Evolutionary conservation across 2,113 vertebrate genomes (phyloP).

Genomic region (Boulengerochromis microlepis): DNA sequence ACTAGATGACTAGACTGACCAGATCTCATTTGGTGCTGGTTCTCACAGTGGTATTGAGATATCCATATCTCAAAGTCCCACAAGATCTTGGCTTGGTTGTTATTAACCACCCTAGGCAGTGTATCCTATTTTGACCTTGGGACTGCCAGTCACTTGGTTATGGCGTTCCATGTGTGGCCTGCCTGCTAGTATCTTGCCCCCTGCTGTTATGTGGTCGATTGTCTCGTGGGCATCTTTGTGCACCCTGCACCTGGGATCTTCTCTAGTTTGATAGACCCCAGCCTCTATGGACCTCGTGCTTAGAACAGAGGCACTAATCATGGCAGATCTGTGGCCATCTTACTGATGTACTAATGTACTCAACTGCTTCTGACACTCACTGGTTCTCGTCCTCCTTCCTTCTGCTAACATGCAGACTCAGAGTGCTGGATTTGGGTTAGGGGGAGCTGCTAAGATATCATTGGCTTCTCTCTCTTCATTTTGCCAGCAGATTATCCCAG

Average conservation of each 20-base stretch:
- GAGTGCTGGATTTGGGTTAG: neutral
- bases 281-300: neutral
- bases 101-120: neutral
- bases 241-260: neutral
- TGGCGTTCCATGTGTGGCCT: neutral
- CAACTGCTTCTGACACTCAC: neutral
- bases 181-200: fast-evolving
- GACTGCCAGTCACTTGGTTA: neutral
- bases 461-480: fast-evolving
- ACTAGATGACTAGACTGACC: neutral
- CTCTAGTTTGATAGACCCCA: fast-evolving
- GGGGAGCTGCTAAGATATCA: neutral
- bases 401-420: neutral
- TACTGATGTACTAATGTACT: neutral
- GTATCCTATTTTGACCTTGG: neutral
- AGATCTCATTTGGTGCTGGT: neutral
- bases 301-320: neutral
- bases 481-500: neutral
- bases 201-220: neutral
- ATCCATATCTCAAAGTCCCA: neutral
- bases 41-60: neutral
- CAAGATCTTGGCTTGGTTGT: neutral
- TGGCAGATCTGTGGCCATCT: neutral
- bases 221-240: neutral
- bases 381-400: neutral